A percentile compares a stretch with the other conserved stretches of the same genome.
phyloP scores from a whole-genome alignment of 2,113 vertebrate species.

The Xiphias gladius region DNA sequence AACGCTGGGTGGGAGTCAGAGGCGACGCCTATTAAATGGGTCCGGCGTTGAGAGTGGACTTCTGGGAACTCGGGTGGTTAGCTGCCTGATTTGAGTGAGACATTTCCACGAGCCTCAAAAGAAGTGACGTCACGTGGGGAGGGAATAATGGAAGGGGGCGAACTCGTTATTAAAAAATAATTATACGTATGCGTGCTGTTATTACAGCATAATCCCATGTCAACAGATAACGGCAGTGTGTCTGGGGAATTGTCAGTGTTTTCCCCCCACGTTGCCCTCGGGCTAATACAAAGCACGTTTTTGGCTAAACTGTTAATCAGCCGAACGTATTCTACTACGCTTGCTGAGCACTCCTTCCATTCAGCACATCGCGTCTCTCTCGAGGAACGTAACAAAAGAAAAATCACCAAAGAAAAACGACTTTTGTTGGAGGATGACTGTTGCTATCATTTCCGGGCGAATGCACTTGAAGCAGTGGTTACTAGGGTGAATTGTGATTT shows the following conservation, averaged over 20 bases:
- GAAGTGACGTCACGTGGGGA: constrained; percentile 16
- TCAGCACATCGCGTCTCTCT: constrained; percentile 3
- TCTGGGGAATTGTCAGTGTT: not conserved
- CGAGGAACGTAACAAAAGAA: constrained; percentile 31
- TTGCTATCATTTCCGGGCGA: constrained; percentile 40
- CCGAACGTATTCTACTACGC: constrained; percentile 1
- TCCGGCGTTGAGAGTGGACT: too few species aligned
- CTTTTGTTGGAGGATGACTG: constrained; percentile 50
- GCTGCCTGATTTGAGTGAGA: too few species aligned
- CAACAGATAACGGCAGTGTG: not conserved
- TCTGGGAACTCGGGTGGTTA: too few species aligned
- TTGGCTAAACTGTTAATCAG: not conserved
- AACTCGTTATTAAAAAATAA: not conserved
- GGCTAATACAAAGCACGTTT: constrained; percentile 8
- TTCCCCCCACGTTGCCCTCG: not conserved
- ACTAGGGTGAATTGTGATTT: not conserved
- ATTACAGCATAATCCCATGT: not conserved
- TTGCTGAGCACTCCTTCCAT: not conserved
- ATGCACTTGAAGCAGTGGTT: constrained; percentile 38
- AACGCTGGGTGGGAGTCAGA: not conserved
- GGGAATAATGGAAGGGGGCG: constrained; percentile 3
- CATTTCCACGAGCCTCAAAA: constrained; percentile 51
- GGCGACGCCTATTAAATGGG: too few species aligned
- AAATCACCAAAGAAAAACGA: constrained; percentile 29
- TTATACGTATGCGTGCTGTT: not conserved